phyloP scores from a whole-genome alignment of 2,888 invertebrate genomes.

The Watsonalla binaria region DNA sequence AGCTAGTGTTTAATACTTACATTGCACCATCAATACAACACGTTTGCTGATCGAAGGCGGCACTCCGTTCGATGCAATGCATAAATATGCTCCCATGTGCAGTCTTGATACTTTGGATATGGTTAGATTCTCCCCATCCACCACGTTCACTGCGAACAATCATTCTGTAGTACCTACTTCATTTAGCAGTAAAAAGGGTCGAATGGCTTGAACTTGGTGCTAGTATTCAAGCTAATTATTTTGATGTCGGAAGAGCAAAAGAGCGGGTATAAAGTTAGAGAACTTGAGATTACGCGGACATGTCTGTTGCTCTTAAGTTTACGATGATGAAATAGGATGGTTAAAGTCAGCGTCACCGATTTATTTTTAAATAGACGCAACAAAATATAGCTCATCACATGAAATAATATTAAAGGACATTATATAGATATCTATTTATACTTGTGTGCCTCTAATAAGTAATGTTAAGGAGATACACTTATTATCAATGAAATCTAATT shows the following conservation, averaged over 20 bases:
- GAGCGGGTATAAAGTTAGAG: neutral
- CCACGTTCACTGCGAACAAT: conserved; percentile 86
- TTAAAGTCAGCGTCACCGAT: neutral
- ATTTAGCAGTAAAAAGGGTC: neutral
- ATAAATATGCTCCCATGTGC: conserved; percentile 95
- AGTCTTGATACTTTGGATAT: conserved; percentile 93
- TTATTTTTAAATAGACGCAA: neutral
- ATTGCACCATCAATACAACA: conserved; percentile 89
- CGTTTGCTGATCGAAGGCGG: conserved; percentile 93
- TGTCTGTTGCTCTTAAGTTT: conserved; percentile 1
- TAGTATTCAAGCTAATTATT: neutral
- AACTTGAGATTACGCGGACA: conserved; percentile 1
- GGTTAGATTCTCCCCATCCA: conserved; percentile 91
- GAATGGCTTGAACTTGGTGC: neutral
- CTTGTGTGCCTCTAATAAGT: no score
- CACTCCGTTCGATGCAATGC: conserved; percentile 95
- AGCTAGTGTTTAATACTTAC: conserved; percentile 76
- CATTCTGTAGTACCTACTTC: neutral
- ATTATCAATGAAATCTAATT: no score
- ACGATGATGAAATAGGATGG: conserved; percentile 1
- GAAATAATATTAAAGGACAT: no score
- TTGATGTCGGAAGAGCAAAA: conserved; percentile 2
- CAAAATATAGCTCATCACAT: no score
- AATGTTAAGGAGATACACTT: no score
- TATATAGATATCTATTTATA: no score